Percentiles rank a stretch among this genome's conserved stretches.
Conservation (phyloP, 1,140 invertebrate genomes). For the Drosophila punjabiensis region DNA sequence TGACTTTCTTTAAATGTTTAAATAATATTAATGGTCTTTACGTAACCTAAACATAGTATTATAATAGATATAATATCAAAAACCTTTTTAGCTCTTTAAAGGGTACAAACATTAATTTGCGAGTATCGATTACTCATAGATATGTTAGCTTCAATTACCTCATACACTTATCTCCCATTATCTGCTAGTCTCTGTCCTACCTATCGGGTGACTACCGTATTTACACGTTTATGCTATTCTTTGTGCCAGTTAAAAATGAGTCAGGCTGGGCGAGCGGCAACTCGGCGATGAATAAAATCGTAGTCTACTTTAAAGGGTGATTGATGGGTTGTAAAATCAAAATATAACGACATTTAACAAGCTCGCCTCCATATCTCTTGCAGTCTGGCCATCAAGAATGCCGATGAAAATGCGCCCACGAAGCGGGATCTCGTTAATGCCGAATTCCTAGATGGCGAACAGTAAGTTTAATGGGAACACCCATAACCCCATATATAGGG, state of each 20-base stretch:
- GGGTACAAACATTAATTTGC: too few relatives aligned
- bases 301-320: slow-evolving; percentile 55
- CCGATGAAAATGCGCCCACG: slow-evolving; percentile 88
- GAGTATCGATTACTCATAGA: background rate
- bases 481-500: background rate
- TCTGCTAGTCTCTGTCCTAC: background rate
- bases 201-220: slow-evolving; percentile 18
- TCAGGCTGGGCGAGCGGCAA: slow-evolving; percentile 33
- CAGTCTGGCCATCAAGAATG: slow-evolving; percentile 89
- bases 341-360: slow-evolving; percentile 32
- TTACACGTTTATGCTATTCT: slow-evolving; percentile 35
- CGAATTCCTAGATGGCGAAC: slow-evolving; percentile 88
- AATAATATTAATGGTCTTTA: too few relatives aligned
- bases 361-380: slow-evolving; percentile 15
- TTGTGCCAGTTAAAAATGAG: slow-evolving; percentile 42
- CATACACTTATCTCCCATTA: background rate
- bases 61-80: too few relatives aligned
- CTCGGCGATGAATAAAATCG: slow-evolving; percentile 42
- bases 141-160: background rate
- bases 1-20: too few relatives aligned
- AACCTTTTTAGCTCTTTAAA: too few relatives aligned
- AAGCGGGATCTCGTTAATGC: slow-evolving; percentile 88
- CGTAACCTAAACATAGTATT: too few relatives aligned
- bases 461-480: slow-evolving; percentile 86
- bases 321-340: slow-evolving; percentile 43